Evolutionary conservation across 2,113 vertebrate genomes (phyloP), one percentile per base, ranked within the genome.

Genomic region (Hyaena hyaena): DNA sequence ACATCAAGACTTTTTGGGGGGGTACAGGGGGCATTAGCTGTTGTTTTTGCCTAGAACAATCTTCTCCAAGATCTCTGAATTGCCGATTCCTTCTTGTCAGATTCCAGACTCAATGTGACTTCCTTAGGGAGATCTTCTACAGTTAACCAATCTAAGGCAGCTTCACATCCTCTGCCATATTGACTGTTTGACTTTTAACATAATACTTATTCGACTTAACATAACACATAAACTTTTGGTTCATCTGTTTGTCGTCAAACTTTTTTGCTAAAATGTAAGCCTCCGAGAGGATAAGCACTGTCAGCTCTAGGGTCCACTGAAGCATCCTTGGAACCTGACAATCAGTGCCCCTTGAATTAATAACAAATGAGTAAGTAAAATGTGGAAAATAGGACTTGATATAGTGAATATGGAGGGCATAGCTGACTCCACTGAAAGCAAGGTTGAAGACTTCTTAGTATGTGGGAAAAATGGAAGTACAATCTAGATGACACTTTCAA

Each of bases 211-310:
- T 76, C 84, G 50, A 11, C 10, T 50, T 50, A 50, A 50, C 50
- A 50, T 50, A 50, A 50, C 50, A 50, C 50, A 50, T 10, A 73
- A 92, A 86, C 63, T 83, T 96, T n/a, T 95, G n/a, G 31, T 63
- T 81, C 69, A 79, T 88, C 73, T 79, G 43, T 45, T 93, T 66
- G 73, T 14, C 89, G 33, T 65, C 73, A 95, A 93, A 92, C 24
- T 82, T 77, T 84, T 81, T 73, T 93, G n/a, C 94, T 83, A 82
- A 93, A 87, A 90, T 84, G 4, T 69, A 95, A 74, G 43, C 55
- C 91, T 80, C 83, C 50, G 39, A 95, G 58, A 92, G 17, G 53
- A 35, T 10, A 81, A 85, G 31, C 26, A 9, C 48, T 90, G 68
- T 91, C 39, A 39, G 39, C 28, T 69, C 24, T 12, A 82, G 23